phyloP scores from a whole-genome alignment of 2,113 vertebrate species.

The Dipodomys merriami region DNA sequence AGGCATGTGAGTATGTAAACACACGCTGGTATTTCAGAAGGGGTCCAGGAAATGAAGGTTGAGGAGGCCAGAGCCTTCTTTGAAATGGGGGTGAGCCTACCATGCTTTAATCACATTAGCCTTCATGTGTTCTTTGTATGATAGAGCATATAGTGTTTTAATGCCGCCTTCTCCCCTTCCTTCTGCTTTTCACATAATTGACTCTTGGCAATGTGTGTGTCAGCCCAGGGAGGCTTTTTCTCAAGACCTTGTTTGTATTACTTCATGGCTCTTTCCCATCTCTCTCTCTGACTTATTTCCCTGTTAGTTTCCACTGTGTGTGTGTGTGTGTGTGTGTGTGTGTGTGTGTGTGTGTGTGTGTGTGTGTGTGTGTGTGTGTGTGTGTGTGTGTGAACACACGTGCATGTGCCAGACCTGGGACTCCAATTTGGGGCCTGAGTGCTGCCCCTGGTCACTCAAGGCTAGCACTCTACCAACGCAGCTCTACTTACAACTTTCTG shows the following conservation, averaged over 20 bases:
- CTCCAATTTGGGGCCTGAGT: too few relatives aligned
- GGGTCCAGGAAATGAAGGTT: background rate
- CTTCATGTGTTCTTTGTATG: background rate
- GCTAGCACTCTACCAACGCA: too few relatives aligned
- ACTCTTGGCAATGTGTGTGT: background rate
- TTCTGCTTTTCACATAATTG: background rate
- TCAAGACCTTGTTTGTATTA: background rate
- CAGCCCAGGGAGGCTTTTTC: background rate
- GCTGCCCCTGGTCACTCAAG: too few relatives aligned
- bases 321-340: too few relatives aligned
- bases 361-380: too few relatives aligned
- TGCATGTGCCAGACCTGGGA: too few relatives aligned
- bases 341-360: too few relatives aligned
- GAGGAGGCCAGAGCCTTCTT: background rate
- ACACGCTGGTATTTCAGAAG: background rate
- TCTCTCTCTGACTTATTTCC: background rate
- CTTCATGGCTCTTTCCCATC: background rate
- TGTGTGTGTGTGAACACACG: too few relatives aligned
- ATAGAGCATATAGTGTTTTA: background rate
- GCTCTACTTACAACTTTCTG: too few relatives aligned
- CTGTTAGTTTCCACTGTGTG: background rate
- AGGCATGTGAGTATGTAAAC: background rate
- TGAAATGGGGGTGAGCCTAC: background rate
- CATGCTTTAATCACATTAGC: too few relatives aligned
- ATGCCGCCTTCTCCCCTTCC: background rate